These are phyloP conservation scores for Jaculus jaculus DNA, from an alignment of 2,113 vertebrate genomes.

Conservation along the genomic window DNA sequence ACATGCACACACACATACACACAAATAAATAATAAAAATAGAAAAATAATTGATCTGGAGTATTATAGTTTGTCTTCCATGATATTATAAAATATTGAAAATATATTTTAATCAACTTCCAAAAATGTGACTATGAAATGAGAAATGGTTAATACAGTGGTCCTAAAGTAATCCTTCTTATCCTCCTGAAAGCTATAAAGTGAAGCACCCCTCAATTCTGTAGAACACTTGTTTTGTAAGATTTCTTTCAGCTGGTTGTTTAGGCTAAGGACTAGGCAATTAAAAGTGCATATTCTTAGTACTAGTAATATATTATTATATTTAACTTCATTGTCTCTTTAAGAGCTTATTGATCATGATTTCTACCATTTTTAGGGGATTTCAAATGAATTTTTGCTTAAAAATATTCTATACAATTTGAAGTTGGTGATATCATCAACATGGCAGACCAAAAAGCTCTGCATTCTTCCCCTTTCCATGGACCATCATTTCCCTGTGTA, in stretches of 20 bases:
- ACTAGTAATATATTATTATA: background rate
- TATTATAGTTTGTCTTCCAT: background rate
- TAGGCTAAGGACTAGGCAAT: background rate
- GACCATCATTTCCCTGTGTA: background rate
- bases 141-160: background rate
- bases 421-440: background rate
- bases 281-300: background rate
- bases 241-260: background rate
- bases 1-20: too few species aligned
- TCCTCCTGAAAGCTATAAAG: background rate
- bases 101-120: background rate
- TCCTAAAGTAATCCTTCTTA: constrained; percentile 8
- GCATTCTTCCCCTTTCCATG: background rate
- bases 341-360: background rate
- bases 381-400: background rate
- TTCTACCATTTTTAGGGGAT: background rate
- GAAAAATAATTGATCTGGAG: background rate
- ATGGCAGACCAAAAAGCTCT: too few species aligned
- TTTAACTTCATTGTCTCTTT: constrained; percentile 32
- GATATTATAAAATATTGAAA: background rate
- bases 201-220: background rate
- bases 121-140: background rate
- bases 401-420: background rate
- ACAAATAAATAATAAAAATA: too few species aligned
- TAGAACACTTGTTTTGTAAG: background rate